phyloP scores from a whole-genome alignment of 1,140 invertebrate species.

The Pseudomyrmex sp. region DNA sequence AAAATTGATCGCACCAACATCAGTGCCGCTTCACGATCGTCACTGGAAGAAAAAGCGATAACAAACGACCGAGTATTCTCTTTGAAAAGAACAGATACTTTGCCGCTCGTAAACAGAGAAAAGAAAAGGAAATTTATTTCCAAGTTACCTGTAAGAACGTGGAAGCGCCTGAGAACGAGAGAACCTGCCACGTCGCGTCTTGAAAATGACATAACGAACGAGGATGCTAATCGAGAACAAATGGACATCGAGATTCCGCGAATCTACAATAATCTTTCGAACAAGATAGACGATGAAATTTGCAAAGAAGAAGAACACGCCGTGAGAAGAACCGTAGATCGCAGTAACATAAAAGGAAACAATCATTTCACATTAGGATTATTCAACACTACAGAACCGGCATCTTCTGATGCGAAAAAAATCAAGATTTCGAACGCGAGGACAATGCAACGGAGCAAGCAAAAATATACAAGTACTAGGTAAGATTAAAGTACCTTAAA shows the following conservation, averaged over 20 bases:
- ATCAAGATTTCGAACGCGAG: background rate
- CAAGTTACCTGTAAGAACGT: conserved; percentile 60
- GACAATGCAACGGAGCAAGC: background rate
- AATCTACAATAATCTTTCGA: background rate
- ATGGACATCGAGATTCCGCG: background rate
- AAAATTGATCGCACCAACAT: background rate
- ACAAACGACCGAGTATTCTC: background rate
- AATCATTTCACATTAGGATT: background rate
- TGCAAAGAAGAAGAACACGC: background rate
- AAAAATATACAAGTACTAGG: no score
- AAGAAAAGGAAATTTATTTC: conserved; percentile 34
- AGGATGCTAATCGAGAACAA: background rate
- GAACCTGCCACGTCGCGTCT: background rate
- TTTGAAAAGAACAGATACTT: background rate
- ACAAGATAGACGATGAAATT: background rate
- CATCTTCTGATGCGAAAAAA: background rate
- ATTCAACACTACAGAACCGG: background rate
- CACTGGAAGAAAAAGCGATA: background rate
- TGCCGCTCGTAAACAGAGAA: background rate
- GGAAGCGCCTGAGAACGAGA: conserved; percentile 44
- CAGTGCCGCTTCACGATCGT: background rate
- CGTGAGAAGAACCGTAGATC: background rate
- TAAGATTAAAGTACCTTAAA: no score
- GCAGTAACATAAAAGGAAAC: conserved; percentile 5
- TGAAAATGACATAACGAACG: background rate